These are phyloP conservation scores for Tokudaia tokunoshimensis DNA, from an alignment of 2,797 vertebrate genomes.

Conservation along the genomic window DNA sequence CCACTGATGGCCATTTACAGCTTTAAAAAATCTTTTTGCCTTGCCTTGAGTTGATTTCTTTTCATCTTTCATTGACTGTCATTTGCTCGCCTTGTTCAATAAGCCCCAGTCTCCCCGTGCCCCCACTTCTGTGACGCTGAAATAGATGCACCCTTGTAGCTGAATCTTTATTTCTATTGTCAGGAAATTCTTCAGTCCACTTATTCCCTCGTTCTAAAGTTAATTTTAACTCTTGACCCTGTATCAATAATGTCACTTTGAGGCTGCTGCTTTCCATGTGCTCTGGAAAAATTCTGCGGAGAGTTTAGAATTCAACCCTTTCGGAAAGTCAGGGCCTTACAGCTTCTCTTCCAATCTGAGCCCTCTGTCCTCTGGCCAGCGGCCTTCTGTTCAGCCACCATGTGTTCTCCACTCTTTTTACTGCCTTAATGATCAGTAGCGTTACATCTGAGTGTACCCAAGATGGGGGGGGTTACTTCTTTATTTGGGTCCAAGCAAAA, in stretches of 20 bases:
- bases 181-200: constrained; percentile 58
- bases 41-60: constrained; percentile 23
- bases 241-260: constrained; percentile 57
- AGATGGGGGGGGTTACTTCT: background rate
- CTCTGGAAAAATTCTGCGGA: background rate
- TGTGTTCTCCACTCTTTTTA: constrained; percentile 36
- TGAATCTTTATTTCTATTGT: constrained; percentile 72
- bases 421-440: constrained; percentile 52
- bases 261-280: constrained; percentile 36
- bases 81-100: constrained; percentile 4
- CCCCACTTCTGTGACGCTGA: background rate
- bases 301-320: constrained; percentile 10
- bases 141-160: constrained; percentile 46
- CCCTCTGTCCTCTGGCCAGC: constrained; percentile 60
- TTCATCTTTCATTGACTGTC: background rate
- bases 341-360: constrained; percentile 42
- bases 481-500: constrained; percentile 44
- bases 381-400: constrained; percentile 38
- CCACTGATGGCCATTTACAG: background rate
- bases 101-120: background rate
- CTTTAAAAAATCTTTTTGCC: background rate
- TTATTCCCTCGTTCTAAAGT: constrained; percentile 52
- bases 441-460: constrained; percentile 12
- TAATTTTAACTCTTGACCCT: constrained; percentile 56
- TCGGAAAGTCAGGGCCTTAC: background rate